Base-by-base conservation (phyloP, 2,113 vertebrate genomes). In the Gadus chalcogrammus region DNA sequence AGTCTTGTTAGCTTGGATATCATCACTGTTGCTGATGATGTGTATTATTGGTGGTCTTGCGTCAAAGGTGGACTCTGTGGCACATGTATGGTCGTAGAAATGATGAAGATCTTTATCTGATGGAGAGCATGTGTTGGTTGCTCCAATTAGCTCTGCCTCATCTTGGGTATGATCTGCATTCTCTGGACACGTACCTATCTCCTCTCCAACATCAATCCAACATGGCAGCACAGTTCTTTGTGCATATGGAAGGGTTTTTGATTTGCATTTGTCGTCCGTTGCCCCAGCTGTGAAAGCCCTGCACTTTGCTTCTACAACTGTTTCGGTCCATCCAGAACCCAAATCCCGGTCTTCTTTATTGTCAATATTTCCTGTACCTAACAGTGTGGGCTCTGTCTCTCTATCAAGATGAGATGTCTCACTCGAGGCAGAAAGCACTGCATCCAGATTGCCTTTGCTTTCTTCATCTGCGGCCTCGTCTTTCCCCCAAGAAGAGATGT, bases 401-500 rank as follows among this genome's bases (percentile, higher is more conserved):
- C 22, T 64, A 38, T 69, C 67, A 18, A 28, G 48, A 35, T 24
- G 1, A 20, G 17, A 1, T 0, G 48, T 53, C 61, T 74, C 55
- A 22, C 68, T 11, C 24, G 4, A 6, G 4, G 28, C 24, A 17
- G 67, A 65, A 12, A 65, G 22, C 35, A n/a, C 61, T 28, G 66
- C 1, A 2, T 28, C 1, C 0, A 22, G 3, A 70, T 63, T 31
- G 38, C 69, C 22, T 22, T 65, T 22, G 12, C 61, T 69, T 16
- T 70, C 79, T 64, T 64, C 42, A 42, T 22, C 66, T 56, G 28
- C 64, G 22, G 61, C 68, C 68, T 65, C 69, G 6, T 70, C 66
- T 16, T 79, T 78, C 55, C 89, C 90, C 78, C 82, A 84, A 11
- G 88, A 82, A 16, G 88, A 89, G 56, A 89, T 82, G 76, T 91